Conservation (phyloP, 2,888 invertebrate genomes). For the Agonopterix alstromeriana region DNA sequence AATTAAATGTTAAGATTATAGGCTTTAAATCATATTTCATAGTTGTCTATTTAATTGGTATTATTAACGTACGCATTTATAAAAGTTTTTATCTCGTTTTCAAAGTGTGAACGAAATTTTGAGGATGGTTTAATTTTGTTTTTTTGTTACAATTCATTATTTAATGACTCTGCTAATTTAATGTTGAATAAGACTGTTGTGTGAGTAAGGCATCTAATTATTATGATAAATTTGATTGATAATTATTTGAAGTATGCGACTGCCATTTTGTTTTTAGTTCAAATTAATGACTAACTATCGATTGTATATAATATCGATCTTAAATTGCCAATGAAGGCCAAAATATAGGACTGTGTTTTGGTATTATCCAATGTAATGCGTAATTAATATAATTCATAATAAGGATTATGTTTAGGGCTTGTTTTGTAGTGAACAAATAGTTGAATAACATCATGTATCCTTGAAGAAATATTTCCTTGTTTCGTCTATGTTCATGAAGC, state of each 20-base stretch:
- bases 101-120: conserved; percentile 2
- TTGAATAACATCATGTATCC: too few relatives aligned
- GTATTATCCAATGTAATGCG: background rate
- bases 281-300: conserved; percentile 9
- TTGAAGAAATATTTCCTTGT: too few relatives aligned
- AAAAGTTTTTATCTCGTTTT: conserved; percentile 1
- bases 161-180: background rate
- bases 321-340: conserved; percentile 14
- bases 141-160: conserved; percentile 1
- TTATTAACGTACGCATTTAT: conserved; percentile 4
- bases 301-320: background rate
- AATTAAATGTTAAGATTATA: conserved; percentile 42
- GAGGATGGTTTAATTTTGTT: conserved; percentile 2
- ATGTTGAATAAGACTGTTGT: conserved; percentile 12
- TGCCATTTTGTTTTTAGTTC: conserved; percentile 44
- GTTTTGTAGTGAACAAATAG: too few relatives aligned
- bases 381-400: too few relatives aligned
- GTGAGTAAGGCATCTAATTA: conserved; percentile 46
- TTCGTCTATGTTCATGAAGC: too few relatives aligned
- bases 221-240: conserved; percentile 11
- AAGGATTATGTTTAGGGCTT: too few relatives aligned
- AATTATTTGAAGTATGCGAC: conserved; percentile 45
- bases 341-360: conserved; percentile 12
- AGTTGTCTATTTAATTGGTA: conserved; percentile 31
- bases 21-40: conserved; percentile 57